Base-by-base conservation (phyloP, 2,113 vertebrate species). In the Cynoglossus semilaevis region DNA sequence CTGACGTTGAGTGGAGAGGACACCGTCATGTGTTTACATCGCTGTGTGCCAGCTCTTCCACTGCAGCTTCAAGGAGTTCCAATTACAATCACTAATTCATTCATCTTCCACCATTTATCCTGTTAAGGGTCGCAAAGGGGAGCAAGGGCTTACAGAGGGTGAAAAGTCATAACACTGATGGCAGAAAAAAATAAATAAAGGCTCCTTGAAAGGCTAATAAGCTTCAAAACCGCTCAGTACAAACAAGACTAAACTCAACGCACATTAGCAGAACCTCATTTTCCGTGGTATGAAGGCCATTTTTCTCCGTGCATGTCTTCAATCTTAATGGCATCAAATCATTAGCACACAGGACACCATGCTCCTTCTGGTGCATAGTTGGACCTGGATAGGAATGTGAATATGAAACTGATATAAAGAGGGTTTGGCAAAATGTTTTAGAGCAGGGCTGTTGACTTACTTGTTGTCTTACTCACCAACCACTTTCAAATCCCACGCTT, bases 301-400 rank as follows among this genome's bases (percentile, higher is more conserved):
- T 66, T 71, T 49, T 41, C 60, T 62, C 37, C 1, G 10, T 35
- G 62, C 47, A 61, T 18, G 47, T 36, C 15, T 75, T 65, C 59
- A 68, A 68, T 75, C 66, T 78, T 45, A 63, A 22, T 67, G 52
- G 70, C 63, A 79, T 80, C 52, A 60, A 73, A 57, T 62, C 64
- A 81, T 76, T 74, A 69, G 49, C 22, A 40, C 49, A 59, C 8
- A 1, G 41, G 34, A 70, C 50, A 44, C 38, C 46, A 22, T 56
- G 47, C 16, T 74, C 41, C 49, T 51, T 64, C 15, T 47, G 45
- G 9, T 56, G 41, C 19, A 40, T 38, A 49, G 62, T 51, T 77
- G 64, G 22, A 29, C 22, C 22, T 29, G n/a, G 9, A 45, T 47
- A 42, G 44, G 50, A 73, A 69, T 58, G 48, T 49, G 15, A 68